Conservation (phyloP, 2,797 vertebrate species). For the Poeciliopsis presidionis region DNA sequence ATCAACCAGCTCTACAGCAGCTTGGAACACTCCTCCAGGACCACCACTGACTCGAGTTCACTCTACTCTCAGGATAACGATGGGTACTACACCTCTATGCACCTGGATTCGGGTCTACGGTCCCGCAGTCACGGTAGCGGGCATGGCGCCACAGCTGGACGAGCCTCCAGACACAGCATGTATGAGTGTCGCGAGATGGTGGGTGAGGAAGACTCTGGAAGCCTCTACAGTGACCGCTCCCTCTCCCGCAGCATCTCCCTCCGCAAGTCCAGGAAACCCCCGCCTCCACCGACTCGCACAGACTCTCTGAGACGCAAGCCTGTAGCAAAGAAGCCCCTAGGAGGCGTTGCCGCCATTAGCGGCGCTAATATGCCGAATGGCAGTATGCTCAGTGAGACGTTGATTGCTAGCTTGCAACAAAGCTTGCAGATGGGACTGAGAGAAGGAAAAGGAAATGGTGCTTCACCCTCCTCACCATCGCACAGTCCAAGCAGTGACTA, state of each 20-base stretch:
- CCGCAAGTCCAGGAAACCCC: conserved; percentile 93
- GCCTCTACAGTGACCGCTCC: conserved; percentile 84
- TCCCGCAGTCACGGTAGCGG: conserved; percentile 76
- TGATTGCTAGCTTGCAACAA: conserved; percentile 93
- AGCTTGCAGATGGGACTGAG: conserved; percentile 89
- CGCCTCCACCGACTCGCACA: conserved; percentile 91
- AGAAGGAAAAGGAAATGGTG: conserved; percentile 81
- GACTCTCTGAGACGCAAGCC: conserved; percentile 91
- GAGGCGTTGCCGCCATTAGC: conserved; percentile 47
- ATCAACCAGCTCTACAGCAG: conserved; percentile 88
- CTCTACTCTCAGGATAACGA: conserved; percentile 90
- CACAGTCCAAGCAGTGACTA: conserved; percentile 96
- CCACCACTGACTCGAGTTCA: conserved; percentile 86
- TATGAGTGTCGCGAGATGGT: conserved; percentile 84
- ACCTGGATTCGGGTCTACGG: conserved; percentile 82
- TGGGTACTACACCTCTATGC: conserved; percentile 86
- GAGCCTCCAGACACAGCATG: conserved; percentile 84
- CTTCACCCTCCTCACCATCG: conserved; percentile 85
- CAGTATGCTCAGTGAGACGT: conserved; percentile 87
- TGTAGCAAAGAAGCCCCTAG: conserved; percentile 79
- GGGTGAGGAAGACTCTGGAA: conserved; percentile 76
- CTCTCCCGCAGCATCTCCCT: conserved; percentile 92
- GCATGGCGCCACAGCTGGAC: conserved; percentile 74
- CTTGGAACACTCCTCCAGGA: conserved; percentile 82
- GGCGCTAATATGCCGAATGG: conserved; percentile 61